Evolutionary conservation across 2,797 vertebrate genomes (phyloP), one percentile per base, ranked within the genome.

Genomic region (Siniperca obscura): DNA sequence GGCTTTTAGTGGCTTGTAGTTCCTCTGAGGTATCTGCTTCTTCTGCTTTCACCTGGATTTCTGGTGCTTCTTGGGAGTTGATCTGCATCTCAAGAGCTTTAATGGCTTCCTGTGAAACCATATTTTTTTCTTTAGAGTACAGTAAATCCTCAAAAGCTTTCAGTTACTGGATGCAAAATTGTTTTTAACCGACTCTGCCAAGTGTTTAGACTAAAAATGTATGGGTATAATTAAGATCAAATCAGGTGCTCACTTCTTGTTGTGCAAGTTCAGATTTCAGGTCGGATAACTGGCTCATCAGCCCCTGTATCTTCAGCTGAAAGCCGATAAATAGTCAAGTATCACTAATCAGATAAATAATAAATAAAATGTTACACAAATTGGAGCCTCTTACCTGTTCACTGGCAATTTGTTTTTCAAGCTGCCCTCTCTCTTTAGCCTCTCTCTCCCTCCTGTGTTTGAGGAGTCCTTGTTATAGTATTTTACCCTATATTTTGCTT

Each of bases 301-400:
- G 61, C 2, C 16, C 13, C 10, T 87, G 79, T 0, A 95, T 44
- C 25, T 90, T 83, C 22, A 79, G 34, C 95, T 94, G 76, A 70
- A 69, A 59, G 22, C 19, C 16, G 0, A 78, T 25, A 42, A 76
- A 42, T 22, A 34, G 5, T 36, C 0, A 27, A 9, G 34, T 19
- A 6, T 3, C 7, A 25, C 2, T 3, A 0, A 53, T 50, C 22
- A 46, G 6, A 13, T 1, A 25, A 3, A 57, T 16, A 14, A 27
- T 1, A 2, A 27, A 11, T 4, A 5, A 52, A 22, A 66, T 3
- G 5, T n/a, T 0, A 1, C 1, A 5, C 1, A 44, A 44, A 6
- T 3, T 12, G 10, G 3, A 52, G 12, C 8, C 7, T 17, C 69
- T 84, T 78, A 95, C 95, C 94, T 90, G 87, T 36, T 89, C 44